Percentiles rank a stretch among this genome's conserved stretches.
phyloP scores from a whole-genome alignment of 2,113 vertebrate species.

The Leiothrix lutea region DNA sequence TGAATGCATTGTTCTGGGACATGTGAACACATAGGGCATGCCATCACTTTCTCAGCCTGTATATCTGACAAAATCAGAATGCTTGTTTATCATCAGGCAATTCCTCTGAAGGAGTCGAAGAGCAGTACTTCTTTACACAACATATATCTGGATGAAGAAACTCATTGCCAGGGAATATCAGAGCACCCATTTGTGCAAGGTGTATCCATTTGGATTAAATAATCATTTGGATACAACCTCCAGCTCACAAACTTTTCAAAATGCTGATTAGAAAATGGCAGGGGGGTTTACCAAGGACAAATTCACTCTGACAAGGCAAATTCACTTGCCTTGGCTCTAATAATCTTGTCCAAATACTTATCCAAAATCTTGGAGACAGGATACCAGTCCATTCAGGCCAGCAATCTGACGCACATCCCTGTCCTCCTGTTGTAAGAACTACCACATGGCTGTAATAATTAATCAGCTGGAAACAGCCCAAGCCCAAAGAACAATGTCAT shows the following conservation, averaged over 20 bases:
- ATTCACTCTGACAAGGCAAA: background rate
- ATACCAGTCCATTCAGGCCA: background rate
- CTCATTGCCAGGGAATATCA: background rate
- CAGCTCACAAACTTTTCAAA: background rate
- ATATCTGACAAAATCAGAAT: background rate
- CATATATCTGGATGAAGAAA: background rate
- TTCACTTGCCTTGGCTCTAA: background rate
- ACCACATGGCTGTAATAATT: background rate
- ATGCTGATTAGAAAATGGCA: background rate
- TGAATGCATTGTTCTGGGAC: fast-evolving
- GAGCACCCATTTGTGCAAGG: background rate
- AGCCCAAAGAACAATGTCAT: constrained; percentile 19
- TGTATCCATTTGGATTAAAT: background rate
- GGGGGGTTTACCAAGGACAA: background rate
- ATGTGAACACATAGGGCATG: fast-evolving
- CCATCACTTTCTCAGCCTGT: background rate
- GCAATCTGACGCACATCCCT: constrained; percentile 24
- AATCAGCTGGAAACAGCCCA: constrained; percentile 47
- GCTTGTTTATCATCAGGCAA: background rate
- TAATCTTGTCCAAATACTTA: background rate
- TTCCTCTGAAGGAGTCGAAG: background rate
- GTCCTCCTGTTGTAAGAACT: background rate
- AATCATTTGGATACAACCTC: background rate
- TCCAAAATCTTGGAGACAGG: constrained; percentile 21
- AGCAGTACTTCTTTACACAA: background rate